Percentiles rank a stretch among this genome's conserved stretches.
These are phyloP conservation scores for Eclectus roratus DNA, from an alignment of 2,113 vertebrate genomes.

Conservation along the genomic window DNA sequence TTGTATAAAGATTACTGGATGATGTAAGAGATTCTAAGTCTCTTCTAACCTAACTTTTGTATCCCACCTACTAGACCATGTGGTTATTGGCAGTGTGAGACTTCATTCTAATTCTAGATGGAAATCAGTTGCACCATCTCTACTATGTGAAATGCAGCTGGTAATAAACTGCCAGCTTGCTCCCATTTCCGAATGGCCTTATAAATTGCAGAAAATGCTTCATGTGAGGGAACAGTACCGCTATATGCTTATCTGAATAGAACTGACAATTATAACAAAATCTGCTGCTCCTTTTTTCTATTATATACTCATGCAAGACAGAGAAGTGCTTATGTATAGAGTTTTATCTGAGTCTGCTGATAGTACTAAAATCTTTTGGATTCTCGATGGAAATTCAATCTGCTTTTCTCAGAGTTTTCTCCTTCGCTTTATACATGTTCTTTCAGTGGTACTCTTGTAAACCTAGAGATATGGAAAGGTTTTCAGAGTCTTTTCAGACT, in stretches of 20 bases:
- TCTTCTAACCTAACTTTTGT: not conserved
- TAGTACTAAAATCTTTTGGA: constrained; percentile 54
- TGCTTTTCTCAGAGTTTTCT: constrained; percentile 22
- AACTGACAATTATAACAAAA: constrained; percentile 35
- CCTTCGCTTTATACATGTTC: not conserved
- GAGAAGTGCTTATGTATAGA: constrained; percentile 47
- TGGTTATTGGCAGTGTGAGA: not conserved
- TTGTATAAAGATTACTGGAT: not conserved
- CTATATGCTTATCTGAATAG: constrained; percentile 29
- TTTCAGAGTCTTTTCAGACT: constrained; percentile 19
- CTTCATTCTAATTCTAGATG: not conserved
- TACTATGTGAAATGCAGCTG: constrained; percentile 18
- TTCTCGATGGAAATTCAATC: constrained; percentile 54
- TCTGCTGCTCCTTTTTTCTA: constrained; percentile 36
- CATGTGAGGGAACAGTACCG: not conserved
- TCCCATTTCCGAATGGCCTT: constrained; percentile 40
- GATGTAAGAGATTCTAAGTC: not conserved
- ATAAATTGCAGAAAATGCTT: constrained; percentile 22
- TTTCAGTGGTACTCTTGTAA: constrained; percentile 7
- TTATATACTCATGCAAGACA: constrained; percentile 13
- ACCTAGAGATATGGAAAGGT: not conserved
- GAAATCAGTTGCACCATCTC: constrained; percentile 26
- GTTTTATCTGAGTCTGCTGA: constrained; percentile 56
- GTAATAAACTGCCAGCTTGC: constrained; percentile 27
- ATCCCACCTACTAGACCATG: not conserved